Evolutionary conservation across 1,140 invertebrate genomes (phyloP).

Genomic region (Caenorhabditis brenneri): DNA sequence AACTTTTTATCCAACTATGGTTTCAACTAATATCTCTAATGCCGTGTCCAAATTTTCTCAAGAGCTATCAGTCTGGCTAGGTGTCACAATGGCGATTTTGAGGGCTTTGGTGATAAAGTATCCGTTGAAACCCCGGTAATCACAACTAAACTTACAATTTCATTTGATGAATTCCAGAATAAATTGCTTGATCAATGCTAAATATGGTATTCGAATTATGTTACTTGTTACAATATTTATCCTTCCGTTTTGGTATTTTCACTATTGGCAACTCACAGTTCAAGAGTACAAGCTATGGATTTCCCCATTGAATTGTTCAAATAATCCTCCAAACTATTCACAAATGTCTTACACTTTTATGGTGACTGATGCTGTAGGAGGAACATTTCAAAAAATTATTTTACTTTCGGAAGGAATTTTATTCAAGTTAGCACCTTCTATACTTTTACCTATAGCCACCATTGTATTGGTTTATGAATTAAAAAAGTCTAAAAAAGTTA

Average conservation of each 20-base stretch:
- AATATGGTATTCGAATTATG: not conserved
- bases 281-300: not conserved
- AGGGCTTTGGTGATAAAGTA: not conserved
- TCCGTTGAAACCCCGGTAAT: not conserved
- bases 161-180: no score
- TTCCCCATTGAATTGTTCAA: not conserved
- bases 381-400: not conserved
- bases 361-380: not conserved
- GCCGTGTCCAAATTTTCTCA: not conserved
- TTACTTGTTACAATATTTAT: not conserved
- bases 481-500: not conserved
- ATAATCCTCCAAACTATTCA: not conserved
- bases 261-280: not conserved
- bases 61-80: not conserved
- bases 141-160: no score
- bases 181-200: not conserved
- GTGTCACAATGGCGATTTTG: not conserved
- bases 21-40: not conserved
- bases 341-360: not conserved
- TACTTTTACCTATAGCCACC: not conserved
- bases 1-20: not conserved
- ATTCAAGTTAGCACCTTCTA: not conserved
- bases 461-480: not conserved
- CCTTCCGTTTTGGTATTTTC: not conserved
- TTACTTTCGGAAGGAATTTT: not conserved